Conservation (phyloP, 2,113 vertebrate genomes). For the Mesembrinibis cayennensis region DNA sequence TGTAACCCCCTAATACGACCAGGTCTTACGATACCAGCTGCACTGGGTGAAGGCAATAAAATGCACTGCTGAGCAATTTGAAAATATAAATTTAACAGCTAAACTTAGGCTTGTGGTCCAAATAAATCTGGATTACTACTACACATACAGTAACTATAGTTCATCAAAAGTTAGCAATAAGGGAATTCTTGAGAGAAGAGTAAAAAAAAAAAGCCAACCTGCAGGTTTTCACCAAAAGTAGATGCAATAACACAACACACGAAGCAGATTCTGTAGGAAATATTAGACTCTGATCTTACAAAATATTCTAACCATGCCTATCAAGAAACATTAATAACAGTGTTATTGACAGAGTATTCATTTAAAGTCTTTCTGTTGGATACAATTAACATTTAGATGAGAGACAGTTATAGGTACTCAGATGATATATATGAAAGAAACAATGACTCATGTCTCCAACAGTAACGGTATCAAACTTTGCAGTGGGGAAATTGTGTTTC, state of each 20-base stretch:
- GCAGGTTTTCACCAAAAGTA: constrained; percentile 41
- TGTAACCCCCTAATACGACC: neutral
- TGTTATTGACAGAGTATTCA: constrained; percentile 64
- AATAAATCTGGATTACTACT: neutral
- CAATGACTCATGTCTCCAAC: constrained; percentile 54
- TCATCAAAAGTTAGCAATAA: neutral
- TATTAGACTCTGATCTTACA: constrained; percentile 30
- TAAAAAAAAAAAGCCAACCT: neutral
- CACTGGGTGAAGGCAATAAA: neutral
- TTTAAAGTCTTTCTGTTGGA: constrained; percentile 62
- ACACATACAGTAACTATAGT: fast-evolving
- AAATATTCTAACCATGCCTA: constrained; percentile 56
- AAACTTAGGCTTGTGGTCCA: neutral
- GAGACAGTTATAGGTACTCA: constrained; percentile 62
- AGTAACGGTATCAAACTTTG: neutral
- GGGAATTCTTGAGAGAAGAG: neutral
- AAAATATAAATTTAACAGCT: neutral
- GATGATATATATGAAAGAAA: constrained; percentile 42
- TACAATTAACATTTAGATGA: constrained; percentile 64
- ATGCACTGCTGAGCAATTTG: neutral
- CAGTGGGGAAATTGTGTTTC: neutral
- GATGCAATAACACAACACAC: neutral
- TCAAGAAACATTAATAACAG: constrained; percentile 65
- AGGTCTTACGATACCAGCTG: neutral
- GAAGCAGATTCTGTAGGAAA: constrained; percentile 17